Conservation (phyloP, 2,888 invertebrate species). For the Deilephila porcellus region DNA sequence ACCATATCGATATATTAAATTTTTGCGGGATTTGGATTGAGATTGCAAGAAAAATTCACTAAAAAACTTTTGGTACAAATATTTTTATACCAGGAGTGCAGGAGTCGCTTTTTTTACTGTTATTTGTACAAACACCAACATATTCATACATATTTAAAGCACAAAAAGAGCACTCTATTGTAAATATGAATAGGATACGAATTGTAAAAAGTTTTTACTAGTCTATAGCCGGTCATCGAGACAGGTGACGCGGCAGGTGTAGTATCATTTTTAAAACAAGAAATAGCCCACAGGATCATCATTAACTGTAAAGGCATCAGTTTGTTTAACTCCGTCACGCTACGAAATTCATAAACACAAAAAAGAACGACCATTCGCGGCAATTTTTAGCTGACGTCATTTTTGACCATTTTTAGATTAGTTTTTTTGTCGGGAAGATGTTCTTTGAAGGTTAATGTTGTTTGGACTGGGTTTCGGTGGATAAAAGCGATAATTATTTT, state of each 20-base stretch:
- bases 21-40: too few species aligned
- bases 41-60: too few species aligned
- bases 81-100: background rate
- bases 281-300: constrained; percentile 66
- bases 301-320: constrained; percentile 60
- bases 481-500: constrained; percentile 84
- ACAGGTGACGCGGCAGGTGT: constrained; percentile 78
- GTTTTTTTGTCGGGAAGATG: constrained; percentile 64
- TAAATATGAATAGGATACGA: constrained; percentile 57
- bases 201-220: constrained; percentile 52
- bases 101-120: background rate
- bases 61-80: background rate
- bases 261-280: constrained; percentile 57
- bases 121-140: background rate
- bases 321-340: constrained; percentile 82
- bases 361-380: constrained; percentile 50
- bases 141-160: constrained; percentile 5
- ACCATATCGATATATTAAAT: too few species aligned
- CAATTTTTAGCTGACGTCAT: constrained; percentile 79
- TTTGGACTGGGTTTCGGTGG: constrained; percentile 55
- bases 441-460: constrained; percentile 64
- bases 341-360: constrained; percentile 35
- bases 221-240: constrained; percentile 65
- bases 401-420: constrained; percentile 69
- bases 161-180: constrained; percentile 50